Evolutionary conservation across 2,888 invertebrate species (phyloP), one percentile per base, ranked within the genome.

Genomic region (Agrochola circellaris): DNA sequence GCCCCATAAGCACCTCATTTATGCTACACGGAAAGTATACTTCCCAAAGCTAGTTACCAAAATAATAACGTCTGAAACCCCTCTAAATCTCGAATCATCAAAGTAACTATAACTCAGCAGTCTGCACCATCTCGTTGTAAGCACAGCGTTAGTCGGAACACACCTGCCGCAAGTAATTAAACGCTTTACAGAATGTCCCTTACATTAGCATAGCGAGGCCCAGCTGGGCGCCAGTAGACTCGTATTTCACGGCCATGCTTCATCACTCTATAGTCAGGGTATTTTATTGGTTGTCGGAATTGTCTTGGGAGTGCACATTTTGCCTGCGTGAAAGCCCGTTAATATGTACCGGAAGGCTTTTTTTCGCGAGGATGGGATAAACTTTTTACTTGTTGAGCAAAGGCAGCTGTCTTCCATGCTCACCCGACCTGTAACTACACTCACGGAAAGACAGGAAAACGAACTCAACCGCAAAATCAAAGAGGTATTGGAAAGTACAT

Each of bases 121-220:
- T 42, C 1, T 60, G 38, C 58, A 42, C 30, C 60, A 81, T 67
- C 70, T 62, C 15, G 45, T 58, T 62, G n/a, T 72, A 34, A 70
- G 79, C 80, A 80, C 61, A 61, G 26, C 56, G 70, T 75, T 62
- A 66, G 45, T 48, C 7, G 48, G 54, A 9, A 26, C 38, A 60
- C 80, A 66, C 66, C 61, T 67, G 70, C 26, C 70, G 54, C 68
- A 42, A 79, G n/a, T 81, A 71, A 76, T 80, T 60, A 65, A 81
- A 72, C 17, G 38, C n/a, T 72, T 67, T 65, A 65, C 60, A 77
- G 65, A 69, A 81, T 68, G 38, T n/a, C 15, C 9, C 11, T 62
- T 62, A 26, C 17, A 56, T 75, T 42, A 69, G 11, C 9, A 65
- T 54, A 76, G 58, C 8, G 17, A 20, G 8, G 56, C 45, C 26